Base-by-base conservation (phyloP, 2,113 vertebrate genomes). In the Hipposideros armiger region DNA sequence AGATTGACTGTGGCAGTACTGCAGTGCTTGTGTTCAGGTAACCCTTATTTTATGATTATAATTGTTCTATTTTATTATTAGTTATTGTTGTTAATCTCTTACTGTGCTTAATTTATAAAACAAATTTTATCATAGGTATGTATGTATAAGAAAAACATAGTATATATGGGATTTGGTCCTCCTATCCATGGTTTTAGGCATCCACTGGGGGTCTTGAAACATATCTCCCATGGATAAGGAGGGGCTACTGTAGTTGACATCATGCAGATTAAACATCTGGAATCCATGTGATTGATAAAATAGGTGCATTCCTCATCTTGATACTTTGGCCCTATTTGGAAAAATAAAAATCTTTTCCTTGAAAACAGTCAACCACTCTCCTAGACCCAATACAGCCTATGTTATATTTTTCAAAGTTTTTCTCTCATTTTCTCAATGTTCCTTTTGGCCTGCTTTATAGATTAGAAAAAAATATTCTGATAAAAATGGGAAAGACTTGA, bases 401-500 rank as follows among this genome's bases (percentile, higher is more conserved):
- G 26, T 90, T 86, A 4, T 58, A 70, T 47, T 85, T 87, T 90
- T 40, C n/a, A 45, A 67, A 81, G 2, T 42, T 60, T 83, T 80
- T 70, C 17, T 87, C 45, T 70, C 45, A 83, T 92, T 73, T 85
- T 83, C 28, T 70, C 36, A 66, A 32, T 78, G 28, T 82, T 56
- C 16, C 19, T 96, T 60, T 83, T n/a, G 30, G 7, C 1, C 20
- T 52, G 2, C 15, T 92, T 67, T 77, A 58, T n/a, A 52, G n/a
- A 84, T 87, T 54, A 54, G 64, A 22, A 56, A 94, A 91, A 82
- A 56, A 60, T 22, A 83, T 90, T 66, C 30, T n/a, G 28, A 82
- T 60, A 92, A 88, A 28, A 15, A 42, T 83, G 32, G 22, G 20
- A 42, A 91, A 62, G 30, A 80, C 3, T 64, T 74, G 14, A 19